phyloP scores from a whole-genome alignment of 2,888 invertebrate genomes.

The Acronicta aceris region DNA sequence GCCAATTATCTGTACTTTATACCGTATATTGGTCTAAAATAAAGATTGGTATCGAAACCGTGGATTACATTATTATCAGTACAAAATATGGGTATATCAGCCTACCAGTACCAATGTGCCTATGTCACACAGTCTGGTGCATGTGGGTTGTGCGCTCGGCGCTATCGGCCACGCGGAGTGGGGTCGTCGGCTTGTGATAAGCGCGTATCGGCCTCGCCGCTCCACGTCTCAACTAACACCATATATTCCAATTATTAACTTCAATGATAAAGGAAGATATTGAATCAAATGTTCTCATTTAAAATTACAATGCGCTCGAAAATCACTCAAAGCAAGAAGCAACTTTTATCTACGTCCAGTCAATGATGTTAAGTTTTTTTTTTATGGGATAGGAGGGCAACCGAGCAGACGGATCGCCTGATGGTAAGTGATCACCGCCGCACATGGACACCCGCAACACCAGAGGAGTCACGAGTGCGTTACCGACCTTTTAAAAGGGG shows the following conservation, averaged over 20 bases:
- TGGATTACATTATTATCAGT: constrained; percentile 48
- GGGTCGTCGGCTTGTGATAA: constrained; percentile 69
- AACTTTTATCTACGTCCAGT: too few species aligned
- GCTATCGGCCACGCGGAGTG: constrained; percentile 56
- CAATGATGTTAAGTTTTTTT: too few species aligned
- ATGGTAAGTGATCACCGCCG: too few species aligned
- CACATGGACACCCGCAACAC: too few species aligned
- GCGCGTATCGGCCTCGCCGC: constrained; percentile 60
- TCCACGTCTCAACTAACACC: constrained; percentile 62
- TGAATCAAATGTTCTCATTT: constrained; percentile 44
- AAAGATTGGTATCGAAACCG: constrained; percentile 35
- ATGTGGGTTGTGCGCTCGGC: constrained; percentile 36
- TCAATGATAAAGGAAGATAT: constrained; percentile 57
- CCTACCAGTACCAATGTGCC: neutral
- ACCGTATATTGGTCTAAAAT: constrained; percentile 26
- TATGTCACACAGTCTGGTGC: constrained; percentile 41
- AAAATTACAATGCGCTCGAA: constrained; percentile 18
- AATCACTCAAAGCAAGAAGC: neutral
- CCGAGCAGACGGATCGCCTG: too few species aligned
- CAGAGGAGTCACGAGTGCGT: too few species aligned
- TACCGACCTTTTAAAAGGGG: too few species aligned
- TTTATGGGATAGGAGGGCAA: too few species aligned
- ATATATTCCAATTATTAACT: constrained; percentile 66
- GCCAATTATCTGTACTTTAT: constrained; percentile 39
- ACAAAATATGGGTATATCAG: constrained; percentile 30